Conservation (phyloP, 2,113 vertebrate genomes). For the Lophura nycthemera region DNA sequence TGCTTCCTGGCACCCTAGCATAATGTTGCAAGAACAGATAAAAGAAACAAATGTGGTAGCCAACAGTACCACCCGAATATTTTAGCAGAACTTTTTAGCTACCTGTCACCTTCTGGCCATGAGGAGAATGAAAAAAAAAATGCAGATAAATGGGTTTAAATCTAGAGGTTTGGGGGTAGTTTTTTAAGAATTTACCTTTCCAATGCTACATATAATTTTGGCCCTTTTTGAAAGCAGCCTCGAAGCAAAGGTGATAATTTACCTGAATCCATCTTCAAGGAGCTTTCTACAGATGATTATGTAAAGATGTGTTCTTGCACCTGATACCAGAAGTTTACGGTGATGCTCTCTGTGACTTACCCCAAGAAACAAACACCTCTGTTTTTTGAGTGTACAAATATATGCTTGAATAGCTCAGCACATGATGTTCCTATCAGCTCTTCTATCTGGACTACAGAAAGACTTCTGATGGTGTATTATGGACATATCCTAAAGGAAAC, state of each 20-base stretch:
- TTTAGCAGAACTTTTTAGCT: background rate
- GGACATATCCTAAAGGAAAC: background rate
- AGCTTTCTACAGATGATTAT: background rate
- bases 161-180: background rate
- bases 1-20: background rate
- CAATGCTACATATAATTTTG: background rate
- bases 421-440: background rate
- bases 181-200: background rate
- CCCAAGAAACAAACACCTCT: background rate
- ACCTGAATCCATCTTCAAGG: background rate
- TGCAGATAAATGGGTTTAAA: background rate
- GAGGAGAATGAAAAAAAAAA: background rate
- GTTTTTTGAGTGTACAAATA: background rate
- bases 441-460: background rate
- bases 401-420: background rate
- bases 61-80: background rate
- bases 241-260: background rate
- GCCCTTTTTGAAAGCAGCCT: background rate
- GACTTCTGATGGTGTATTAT: background rate
- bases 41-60: background rate
- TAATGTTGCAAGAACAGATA: background rate
- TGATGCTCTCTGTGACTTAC: background rate
- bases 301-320: background rate
- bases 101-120: background rate
- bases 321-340: background rate